These are phyloP conservation scores for Sus cebifrons DNA, from an alignment of 2,797 vertebrate genomes.

Conservation along the genomic window DNA sequence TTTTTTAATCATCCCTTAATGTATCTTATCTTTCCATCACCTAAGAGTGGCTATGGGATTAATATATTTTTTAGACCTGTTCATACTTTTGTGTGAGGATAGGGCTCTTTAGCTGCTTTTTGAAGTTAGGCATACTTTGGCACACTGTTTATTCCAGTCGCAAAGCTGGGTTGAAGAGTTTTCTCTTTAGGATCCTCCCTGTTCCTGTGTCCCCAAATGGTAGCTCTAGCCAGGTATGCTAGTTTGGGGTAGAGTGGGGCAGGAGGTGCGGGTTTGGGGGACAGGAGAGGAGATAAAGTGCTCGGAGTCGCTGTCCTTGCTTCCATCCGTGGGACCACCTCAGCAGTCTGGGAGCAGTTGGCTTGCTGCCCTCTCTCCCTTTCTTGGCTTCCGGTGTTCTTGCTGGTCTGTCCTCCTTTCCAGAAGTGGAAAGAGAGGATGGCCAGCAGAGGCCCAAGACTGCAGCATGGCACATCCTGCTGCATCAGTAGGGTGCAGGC, in stretches of 20 bases:
- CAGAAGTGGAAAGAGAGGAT: neutral
- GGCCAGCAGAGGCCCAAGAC: neutral
- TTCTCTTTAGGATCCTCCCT: constrained; percentile 25
- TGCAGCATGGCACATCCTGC: neutral
- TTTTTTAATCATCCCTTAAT: constrained; percentile 15
- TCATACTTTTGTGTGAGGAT: constrained; percentile 5
- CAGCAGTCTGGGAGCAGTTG: constrained; percentile 38
- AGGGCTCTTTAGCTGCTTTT: neutral
- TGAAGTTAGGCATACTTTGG: neutral
- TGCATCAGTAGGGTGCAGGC: neutral
- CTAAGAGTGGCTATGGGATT: neutral
- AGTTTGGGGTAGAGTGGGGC: neutral
- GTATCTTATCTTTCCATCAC: neutral
- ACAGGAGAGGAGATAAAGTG: neutral
- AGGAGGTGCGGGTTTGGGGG: neutral
- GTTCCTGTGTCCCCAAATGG: constrained; percentile 29
- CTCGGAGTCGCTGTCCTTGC: constrained; percentile 17
- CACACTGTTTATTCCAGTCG: constrained; percentile 7
- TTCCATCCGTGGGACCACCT: neutral
- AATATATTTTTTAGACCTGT: neutral
- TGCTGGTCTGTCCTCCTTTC: too few species aligned
- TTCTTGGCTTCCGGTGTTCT: neutral
- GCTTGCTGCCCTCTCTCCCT: neutral
- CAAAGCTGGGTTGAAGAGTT: constrained; percentile 28
- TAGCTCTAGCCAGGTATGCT: constrained; percentile 5